A percentile compares a stretch with the other conserved stretches of the same genome.
phyloP scores from a whole-genome alignment of 2,888 invertebrate species.

The Malacosoma neustria region DNA sequence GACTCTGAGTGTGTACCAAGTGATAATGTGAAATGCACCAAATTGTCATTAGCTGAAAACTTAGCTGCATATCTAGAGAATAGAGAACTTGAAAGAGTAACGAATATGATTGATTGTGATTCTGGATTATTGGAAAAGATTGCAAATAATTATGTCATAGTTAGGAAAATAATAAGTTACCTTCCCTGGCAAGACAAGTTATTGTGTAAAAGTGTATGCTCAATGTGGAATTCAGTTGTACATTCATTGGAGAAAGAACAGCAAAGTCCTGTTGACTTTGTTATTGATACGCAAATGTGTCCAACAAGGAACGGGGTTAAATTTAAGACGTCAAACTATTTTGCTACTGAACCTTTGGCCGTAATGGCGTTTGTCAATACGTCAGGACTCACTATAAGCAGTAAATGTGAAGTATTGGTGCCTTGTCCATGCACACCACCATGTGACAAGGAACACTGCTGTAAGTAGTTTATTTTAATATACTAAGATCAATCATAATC shows the following conservation, averaged over 20 bases:
- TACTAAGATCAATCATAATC: too few species aligned
- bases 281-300: constrained; percentile 27
- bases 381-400: constrained; percentile 25
- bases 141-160: constrained; percentile 56
- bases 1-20: constrained; percentile 12
- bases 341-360: constrained; percentile 44
- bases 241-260: constrained; percentile 44
- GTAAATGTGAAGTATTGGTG: constrained; percentile 33
- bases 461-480: constrained; percentile 32
- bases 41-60: constrained; percentile 32
- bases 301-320: constrained; percentile 26
- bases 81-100: constrained; percentile 27
- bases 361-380: constrained; percentile 47
- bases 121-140: constrained; percentile 38
- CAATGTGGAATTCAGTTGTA: constrained; percentile 50
- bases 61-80: constrained; percentile 40
- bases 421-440: constrained; percentile 39
- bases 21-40: constrained; percentile 21
- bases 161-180: constrained; percentile 50
- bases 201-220: constrained; percentile 47
- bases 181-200: constrained; percentile 59
- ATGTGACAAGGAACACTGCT: constrained; percentile 46
- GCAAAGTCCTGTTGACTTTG: constrained; percentile 43
- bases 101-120: constrained; percentile 27
- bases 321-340: constrained; percentile 37